phyloP scores from a whole-genome alignment of 1,140 invertebrate species.

The Elymnias hypermnestra region DNA sequence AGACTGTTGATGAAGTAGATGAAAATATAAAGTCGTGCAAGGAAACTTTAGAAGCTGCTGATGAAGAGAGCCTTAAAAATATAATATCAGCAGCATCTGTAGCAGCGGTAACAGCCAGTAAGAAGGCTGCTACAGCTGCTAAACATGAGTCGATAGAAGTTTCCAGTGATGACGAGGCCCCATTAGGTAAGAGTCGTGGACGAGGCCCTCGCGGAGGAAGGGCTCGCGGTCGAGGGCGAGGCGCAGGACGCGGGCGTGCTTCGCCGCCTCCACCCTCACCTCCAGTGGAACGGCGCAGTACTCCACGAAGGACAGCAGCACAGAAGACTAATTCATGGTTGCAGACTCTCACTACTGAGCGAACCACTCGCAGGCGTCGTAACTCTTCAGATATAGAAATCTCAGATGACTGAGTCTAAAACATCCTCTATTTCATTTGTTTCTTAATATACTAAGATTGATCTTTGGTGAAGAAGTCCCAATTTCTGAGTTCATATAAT shows the following conservation, averaged over 20 bases:
- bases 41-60: conserved; percentile 44
- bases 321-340: conserved; percentile 39
- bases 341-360: conserved; percentile 31
- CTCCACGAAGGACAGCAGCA: conserved; percentile 38
- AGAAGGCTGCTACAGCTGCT: conserved; percentile 20
- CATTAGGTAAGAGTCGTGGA: conserved; percentile 9
- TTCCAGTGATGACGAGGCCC: conserved; percentile 27
- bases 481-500: too few species aligned
- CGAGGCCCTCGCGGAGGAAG: conserved; percentile 14
- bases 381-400: conserved; percentile 51
- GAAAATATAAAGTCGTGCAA: conserved; percentile 46
- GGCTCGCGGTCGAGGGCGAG: conserved; percentile 19
- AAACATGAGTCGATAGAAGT: conserved; percentile 25
- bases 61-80: conserved; percentile 35
- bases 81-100: conserved; percentile 28
- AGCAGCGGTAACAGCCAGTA: conserved; percentile 13
- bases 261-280: conserved; percentile 23
- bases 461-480: too few species aligned
- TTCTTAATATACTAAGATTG: background rate
- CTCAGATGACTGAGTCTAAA: conserved; percentile 30
- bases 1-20: conserved; percentile 51
- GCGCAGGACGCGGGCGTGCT: conserved; percentile 15
- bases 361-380: conserved; percentile 31
- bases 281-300: conserved; percentile 40
- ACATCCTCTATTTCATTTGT: background rate